Conservation (phyloP, 30 jellyfish, hydroid and myxozoan genomes). For the Aurelia aurita complex sp. Pacific region DNA sequence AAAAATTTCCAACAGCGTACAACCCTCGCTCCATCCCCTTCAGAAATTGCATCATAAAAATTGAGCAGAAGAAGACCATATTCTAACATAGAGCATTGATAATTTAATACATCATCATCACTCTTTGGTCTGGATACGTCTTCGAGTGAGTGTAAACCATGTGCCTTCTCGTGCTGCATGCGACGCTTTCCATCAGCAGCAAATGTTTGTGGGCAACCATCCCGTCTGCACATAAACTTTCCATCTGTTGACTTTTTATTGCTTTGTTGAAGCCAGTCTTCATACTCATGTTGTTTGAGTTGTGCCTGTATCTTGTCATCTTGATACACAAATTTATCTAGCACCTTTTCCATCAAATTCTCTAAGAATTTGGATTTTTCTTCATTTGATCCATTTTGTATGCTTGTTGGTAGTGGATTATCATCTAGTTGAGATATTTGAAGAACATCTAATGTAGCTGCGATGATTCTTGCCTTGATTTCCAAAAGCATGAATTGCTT, state of each 20-base stretch:
- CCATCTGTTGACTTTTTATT: not conserved
- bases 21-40: too few relatives aligned
- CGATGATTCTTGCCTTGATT: constrained; percentile 7
- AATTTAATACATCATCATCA: not conserved
- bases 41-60: too few relatives aligned
- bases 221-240: not conserved
- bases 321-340: constrained; percentile 6
- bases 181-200: constrained; percentile 4
- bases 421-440: not conserved
- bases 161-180: not conserved
- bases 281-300: constrained; percentile 1
- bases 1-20: too few relatives aligned
- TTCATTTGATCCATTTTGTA: not conserved
- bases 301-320: constrained; percentile 1
- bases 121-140: constrained; percentile 4
- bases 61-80: too few relatives aligned
- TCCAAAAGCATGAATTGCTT: not conserved
- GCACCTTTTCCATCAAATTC: not conserved
- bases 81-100: too few relatives aligned
- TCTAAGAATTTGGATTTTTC: not conserved
- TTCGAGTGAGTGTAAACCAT: not conserved
- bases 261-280: constrained; percentile 1
- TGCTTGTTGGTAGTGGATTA: not conserved
- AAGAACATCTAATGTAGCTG: not conserved
- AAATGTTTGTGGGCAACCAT: not conserved